Evolutionary conservation across 2,797 vertebrate species (phyloP).

Genomic region (Sitta carolinensis): DNA sequence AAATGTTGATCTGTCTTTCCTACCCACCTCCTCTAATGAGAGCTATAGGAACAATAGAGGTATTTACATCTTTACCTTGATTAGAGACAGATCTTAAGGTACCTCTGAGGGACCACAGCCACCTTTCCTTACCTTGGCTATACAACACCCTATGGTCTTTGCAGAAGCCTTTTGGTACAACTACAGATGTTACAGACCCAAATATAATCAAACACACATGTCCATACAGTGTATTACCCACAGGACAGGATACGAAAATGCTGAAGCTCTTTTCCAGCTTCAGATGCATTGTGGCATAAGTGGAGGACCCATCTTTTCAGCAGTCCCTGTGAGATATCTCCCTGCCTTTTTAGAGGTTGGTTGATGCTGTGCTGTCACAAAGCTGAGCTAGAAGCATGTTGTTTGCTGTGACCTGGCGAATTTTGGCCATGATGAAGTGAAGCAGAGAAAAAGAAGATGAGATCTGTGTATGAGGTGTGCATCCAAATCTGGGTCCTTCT

Average conservation of each 20-base stretch:
- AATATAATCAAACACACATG: background rate
- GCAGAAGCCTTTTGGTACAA: background rate
- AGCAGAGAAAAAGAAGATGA: background rate
- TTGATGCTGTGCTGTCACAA: background rate
- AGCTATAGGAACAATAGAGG: background rate
- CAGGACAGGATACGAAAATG: background rate
- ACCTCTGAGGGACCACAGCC: background rate
- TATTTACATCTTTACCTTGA: background rate
- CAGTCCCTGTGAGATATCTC: background rate
- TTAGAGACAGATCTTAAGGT: background rate
- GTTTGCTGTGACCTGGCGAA: background rate
- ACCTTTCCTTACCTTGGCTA: background rate
- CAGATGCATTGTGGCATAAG: background rate
- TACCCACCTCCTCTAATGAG: background rate
- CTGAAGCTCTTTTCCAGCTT: background rate
- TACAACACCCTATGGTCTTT: background rate
- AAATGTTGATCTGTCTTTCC: background rate
- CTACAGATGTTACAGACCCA: background rate
- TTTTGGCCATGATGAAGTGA: background rate
- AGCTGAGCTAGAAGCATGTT: background rate
- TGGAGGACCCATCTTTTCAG: background rate
- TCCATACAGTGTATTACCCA: background rate
- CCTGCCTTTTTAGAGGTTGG: background rate
- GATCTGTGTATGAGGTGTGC: background rate
- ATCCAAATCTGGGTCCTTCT: background rate